Evolutionary conservation across 2,888 invertebrate species (phyloP).

Genomic region (Scrobipalpa atriplicella): DNA sequence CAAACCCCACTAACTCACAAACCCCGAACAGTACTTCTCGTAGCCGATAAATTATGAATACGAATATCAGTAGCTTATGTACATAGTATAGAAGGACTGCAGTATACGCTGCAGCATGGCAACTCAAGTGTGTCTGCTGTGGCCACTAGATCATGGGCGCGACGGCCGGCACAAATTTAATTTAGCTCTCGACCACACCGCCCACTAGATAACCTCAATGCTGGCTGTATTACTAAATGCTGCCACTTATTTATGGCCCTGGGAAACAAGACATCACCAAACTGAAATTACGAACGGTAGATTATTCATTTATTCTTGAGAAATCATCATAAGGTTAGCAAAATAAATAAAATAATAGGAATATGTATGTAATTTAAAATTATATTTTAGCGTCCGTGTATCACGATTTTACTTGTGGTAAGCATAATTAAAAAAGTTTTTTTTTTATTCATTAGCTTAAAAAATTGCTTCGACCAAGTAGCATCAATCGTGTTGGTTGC

Average conservation of each 20-base stretch:
- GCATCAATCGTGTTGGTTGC: too few relatives aligned
- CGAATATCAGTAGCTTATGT: not conserved
- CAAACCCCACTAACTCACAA: not conserved
- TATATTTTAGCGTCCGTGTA: too few relatives aligned
- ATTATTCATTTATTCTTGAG: too few relatives aligned
- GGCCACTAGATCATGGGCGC: conserved; percentile 63
- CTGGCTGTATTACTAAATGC: conserved; percentile 28
- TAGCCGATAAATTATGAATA: conserved; percentile 3
- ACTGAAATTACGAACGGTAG: too few relatives aligned
- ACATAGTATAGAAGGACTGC: not conserved
- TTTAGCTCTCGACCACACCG: conserved; percentile 57
- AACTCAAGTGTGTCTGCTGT: conserved; percentile 44
- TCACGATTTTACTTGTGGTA: too few relatives aligned
- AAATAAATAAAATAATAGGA: too few relatives aligned
- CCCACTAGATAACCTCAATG: conserved; percentile 42
- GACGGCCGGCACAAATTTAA: conserved; percentile 71
- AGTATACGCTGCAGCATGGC: conserved; percentile 28
- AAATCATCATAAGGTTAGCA: too few relatives aligned
- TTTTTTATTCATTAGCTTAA: too few relatives aligned
- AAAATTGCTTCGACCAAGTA: too few relatives aligned
- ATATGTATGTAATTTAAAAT: too few relatives aligned
- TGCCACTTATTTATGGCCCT: conserved; percentile 31
- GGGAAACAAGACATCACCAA: too few relatives aligned
- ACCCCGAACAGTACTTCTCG: not conserved
- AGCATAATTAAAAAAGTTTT: too few relatives aligned